phyloP scores from a whole-genome alignment of 2,888 invertebrate species.

The Nemoura dubitans region DNA sequence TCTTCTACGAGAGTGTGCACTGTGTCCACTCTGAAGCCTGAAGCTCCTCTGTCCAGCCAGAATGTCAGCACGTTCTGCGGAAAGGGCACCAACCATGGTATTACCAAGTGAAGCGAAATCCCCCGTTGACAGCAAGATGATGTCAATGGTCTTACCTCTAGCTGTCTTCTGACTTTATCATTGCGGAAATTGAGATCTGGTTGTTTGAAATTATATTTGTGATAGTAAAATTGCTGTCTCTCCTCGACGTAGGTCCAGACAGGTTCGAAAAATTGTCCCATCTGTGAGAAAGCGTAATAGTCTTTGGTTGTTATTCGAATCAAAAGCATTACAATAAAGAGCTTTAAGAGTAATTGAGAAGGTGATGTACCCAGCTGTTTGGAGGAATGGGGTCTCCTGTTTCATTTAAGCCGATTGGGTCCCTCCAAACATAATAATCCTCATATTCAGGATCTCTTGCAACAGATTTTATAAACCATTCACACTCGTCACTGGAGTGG shows the following conservation, averaged over 20 bases:
- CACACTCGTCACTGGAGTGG: conserved; percentile 74
- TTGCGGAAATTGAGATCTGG: conserved; percentile 67
- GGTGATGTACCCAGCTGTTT: conserved; percentile 62
- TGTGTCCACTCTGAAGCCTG: conserved; percentile 79
- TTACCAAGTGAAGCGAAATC: no score
- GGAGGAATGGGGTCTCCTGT: conserved; percentile 60
- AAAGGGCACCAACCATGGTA: no score
- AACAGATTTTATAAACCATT: conserved; percentile 82
- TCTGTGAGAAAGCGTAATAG: conserved; percentile 48
- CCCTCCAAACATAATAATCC: conserved; percentile 80
- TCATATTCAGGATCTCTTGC: conserved; percentile 68
- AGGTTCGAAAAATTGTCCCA: conserved; percentile 63
- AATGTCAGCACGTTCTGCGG: conserved; percentile 69
- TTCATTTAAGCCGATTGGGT: conserved; percentile 51
- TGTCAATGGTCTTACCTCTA: conserved; percentile 55
- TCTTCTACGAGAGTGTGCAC: conserved; percentile 53
- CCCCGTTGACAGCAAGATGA: no score
- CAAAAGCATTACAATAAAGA: no score
- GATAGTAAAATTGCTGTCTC: conserved; percentile 63
- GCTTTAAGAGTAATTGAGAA: no score
- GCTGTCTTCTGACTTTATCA: conserved; percentile 56
- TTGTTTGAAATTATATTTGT: conserved; percentile 64
- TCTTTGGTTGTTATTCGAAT: no score
- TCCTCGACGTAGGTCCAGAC: conserved; percentile 63
- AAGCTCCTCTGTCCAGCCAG: conserved; percentile 79